Evolutionary conservation across 2,888 invertebrate genomes (phyloP), one percentile per base, ranked within the genome.

Genomic region (Bugula neritina): DNA sequence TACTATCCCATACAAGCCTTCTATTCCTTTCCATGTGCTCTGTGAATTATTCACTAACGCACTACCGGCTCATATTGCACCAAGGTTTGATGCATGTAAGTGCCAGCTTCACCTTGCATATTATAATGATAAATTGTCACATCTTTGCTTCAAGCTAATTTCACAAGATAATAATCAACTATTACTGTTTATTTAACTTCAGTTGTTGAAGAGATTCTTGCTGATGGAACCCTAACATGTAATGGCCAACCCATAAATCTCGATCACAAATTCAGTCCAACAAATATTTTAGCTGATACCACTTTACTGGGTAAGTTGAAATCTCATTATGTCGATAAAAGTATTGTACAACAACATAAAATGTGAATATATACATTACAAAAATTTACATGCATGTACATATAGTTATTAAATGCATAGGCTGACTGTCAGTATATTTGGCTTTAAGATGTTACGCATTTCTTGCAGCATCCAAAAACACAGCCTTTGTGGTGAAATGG

Each of bases 401-500:
- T 43, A 43, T 43, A 43, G 5, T 43, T n/a, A n/a, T n/a, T n/a
- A n/a, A n/a, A n/a, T n/a, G n/a, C n/a, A n/a, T n/a, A n/a, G n/a
- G n/a, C n/a, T n/a, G n/a, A n/a, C n/a, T n/a, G n/a, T n/a, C n/a
- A n/a, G n/a, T n/a, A n/a, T n/a, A n/a, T n/a, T n/a, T n/a, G n/a
- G n/a, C n/a, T n/a, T n/a, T n/a, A n/a, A n/a, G n/a, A n/a, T n/a
- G n/a, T n/a, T n/a, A n/a, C n/a, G n/a, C n/a, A 43, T 17, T 43
- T 5, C 17, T 43, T 43, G 43, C 17, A 43, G 43, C 17, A 17
- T 10, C 5, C 25, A 63, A 63, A 13, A 29, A 63, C 3, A 31
- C 63, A 13, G 63, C 63, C 5, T 63, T 63, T 31, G 10, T 63
- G 31, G 34, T 63, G 27, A 63, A 34, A 63, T 63, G 63, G 63